Base-by-base conservation (phyloP, 2,113 vertebrate genomes). In the Polyodon spathula region DNA sequence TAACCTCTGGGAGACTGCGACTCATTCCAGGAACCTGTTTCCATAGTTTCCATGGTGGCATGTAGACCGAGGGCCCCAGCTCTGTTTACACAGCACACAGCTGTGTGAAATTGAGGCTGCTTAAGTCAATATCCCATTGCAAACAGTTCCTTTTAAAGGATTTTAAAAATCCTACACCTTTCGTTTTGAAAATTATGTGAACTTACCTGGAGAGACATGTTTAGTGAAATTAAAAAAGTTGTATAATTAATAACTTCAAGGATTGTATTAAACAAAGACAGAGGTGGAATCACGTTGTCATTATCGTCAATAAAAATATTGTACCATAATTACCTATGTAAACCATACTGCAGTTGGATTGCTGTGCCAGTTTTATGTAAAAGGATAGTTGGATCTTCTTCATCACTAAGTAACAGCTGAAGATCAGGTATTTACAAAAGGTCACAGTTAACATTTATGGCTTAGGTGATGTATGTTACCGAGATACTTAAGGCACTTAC, bases 11-110 rank as follows among this genome's bases (percentile, higher is more conserved):
- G 27, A 27, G 27, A 27, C 27, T 27, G 48, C 48, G 12, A n/a
- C 48, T n/a, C 10, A n/a, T n/a, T 50, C 48, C 48, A n/a, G 11
- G 48, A n/a, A n/a, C 9, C 40, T 80, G 72, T 78, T 76, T 69
- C 76, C 58, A 15, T 37, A 67, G 81, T 67, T 64, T 12, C 81
- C 69, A 8, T 61, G 69, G 71, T 64, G 63, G 76, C 77, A 4
- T 38, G 6, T 66, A 60, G 68, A 54, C n/a, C 44, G 67, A 62
- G 68, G 69, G 76, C 56, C 69, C 67, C 61, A 40, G 4, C 6
- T 44, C 64, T 83, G 71, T 87, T 86, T 84, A 76, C 75, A 76
- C 44, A 79, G 63, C 71, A 70, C 78, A 84, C 69, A 66, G 68
- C 67, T 74, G 73, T 83, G 81, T 66, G 80, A 85, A 64, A 71